Conservation (phyloP, 2,113 vertebrate genomes). For the Lophochroa leadbeateri region DNA sequence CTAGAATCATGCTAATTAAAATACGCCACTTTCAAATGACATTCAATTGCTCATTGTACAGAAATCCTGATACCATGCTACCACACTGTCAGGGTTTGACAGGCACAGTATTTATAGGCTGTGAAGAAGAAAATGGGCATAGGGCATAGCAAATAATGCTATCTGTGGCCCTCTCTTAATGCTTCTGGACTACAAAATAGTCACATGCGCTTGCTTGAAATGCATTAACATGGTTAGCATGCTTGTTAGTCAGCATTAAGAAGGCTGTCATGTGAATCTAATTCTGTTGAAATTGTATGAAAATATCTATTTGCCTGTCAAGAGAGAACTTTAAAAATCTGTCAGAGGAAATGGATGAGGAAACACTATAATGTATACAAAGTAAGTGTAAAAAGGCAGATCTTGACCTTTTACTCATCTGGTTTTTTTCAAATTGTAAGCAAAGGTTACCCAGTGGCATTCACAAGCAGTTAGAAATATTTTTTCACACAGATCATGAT, state of each 20-base stretch:
- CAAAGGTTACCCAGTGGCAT: background rate
- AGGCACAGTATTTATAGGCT: background rate
- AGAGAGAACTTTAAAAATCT: slow-evolving; percentile 25
- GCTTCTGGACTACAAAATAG: slow-evolving; percentile 17
- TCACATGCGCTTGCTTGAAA: background rate
- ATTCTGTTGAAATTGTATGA: slow-evolving; percentile 41
- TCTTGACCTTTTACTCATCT: slow-evolving; percentile 21
- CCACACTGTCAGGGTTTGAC: background rate
- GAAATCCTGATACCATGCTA: background rate
- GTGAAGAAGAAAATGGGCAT: slow-evolving; percentile 18
- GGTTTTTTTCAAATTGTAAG: background rate
- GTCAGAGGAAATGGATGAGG: slow-evolving; percentile 39
- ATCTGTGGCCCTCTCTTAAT: background rate
- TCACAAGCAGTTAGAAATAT: background rate
- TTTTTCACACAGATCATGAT: background rate
- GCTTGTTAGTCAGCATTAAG: slow-evolving; percentile 53
- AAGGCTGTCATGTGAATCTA: slow-evolving; percentile 45
- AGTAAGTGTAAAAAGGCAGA: slow-evolving; percentile 14
- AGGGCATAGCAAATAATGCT: background rate
- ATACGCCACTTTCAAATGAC: background rate
- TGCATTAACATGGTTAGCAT: slow-evolving; percentile 20
- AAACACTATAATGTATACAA: slow-evolving; percentile 37
- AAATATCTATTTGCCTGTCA: slow-evolving; percentile 48
- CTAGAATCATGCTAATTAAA: background rate
- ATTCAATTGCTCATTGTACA: background rate